Conservation (phyloP, 2,797 vertebrate species). For the Centropyge bicolor region DNA sequence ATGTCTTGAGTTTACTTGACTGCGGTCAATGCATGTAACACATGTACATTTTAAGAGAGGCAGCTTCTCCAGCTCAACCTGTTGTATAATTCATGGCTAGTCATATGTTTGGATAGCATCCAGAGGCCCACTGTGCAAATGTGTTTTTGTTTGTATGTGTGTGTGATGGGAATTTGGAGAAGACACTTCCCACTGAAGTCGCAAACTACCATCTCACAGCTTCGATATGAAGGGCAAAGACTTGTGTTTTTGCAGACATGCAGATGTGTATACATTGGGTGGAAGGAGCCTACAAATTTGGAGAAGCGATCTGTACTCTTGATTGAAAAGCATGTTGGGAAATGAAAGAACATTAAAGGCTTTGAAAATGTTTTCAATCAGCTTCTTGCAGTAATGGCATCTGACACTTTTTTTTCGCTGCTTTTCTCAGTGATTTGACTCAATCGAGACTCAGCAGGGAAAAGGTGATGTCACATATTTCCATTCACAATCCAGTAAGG, state of each 20-base stretch:
- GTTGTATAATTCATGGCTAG: constrained; percentile 46
- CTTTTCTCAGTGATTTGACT: too few species aligned
- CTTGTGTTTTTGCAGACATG: background rate
- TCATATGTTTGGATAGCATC: constrained; percentile 18
- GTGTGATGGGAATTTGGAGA: constrained; percentile 2
- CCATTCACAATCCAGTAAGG: background rate
- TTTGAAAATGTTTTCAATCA: background rate
- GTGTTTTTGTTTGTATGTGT: background rate
- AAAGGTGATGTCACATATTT: background rate
- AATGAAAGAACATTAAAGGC: background rate
- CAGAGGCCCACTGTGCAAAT: constrained; percentile 7
- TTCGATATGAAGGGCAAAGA: background rate
- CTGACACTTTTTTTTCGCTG: too few species aligned
- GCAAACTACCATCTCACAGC: background rate
- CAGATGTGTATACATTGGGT: background rate
- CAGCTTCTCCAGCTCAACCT: constrained; percentile 12
- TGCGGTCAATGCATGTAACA: constrained; percentile 2
- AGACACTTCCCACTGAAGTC: constrained; percentile 1
- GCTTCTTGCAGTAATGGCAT: background rate
- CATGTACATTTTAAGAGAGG: constrained; percentile 45
- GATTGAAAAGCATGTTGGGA: background rate
- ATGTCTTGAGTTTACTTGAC: constrained; percentile 14
- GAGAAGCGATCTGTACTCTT: background rate
- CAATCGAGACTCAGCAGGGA: too few species aligned
- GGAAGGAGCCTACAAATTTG: background rate